Conservation (phyloP, 1,140 invertebrate species). For the Drosophila aff. region DNA sequence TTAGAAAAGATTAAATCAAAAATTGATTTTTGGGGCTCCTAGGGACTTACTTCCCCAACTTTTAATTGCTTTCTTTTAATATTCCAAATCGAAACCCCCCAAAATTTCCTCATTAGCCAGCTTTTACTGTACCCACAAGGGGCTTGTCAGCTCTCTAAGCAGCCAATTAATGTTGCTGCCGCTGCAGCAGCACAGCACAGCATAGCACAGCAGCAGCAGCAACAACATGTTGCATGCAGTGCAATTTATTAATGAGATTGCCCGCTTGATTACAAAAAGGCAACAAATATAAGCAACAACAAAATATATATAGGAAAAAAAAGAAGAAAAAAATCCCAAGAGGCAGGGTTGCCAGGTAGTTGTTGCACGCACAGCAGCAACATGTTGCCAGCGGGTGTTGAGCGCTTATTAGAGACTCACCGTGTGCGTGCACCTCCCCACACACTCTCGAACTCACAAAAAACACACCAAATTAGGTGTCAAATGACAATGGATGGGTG, state of each 20-base stretch:
- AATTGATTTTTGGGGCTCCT: not conserved
- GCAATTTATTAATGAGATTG: constrained; percentile 85
- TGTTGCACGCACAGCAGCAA: constrained; percentile 64
- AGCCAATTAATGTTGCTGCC: constrained; percentile 78
- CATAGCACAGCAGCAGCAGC: constrained; percentile 45
- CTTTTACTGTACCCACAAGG: constrained; percentile 36
- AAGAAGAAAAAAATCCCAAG: constrained; percentile 22
- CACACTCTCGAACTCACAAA: not conserved
- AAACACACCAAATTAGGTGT: constrained; percentile 72
- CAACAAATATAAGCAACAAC: constrained; percentile 19
- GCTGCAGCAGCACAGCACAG: constrained; percentile 26
- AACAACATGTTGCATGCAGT: constrained; percentile 77
- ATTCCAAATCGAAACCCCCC: not conserved
- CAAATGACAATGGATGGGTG: constrained; percentile 75
- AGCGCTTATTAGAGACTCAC: constrained; percentile 75
- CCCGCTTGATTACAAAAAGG: constrained; percentile 76
- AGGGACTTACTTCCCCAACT: not conserved
- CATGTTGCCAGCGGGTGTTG: constrained; percentile 82
- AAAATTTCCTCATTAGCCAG: constrained; percentile 17
- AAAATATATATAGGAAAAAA: not conserved
- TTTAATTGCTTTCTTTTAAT: no score
- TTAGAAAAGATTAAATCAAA: no score
- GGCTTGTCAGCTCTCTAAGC: constrained; percentile 73
- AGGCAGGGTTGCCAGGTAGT: constrained; percentile 55
- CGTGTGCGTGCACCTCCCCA: constrained; percentile 59